Conservation (phyloP, 2,797 vertebrate genomes). For the Adelosebastes latens region DNA sequence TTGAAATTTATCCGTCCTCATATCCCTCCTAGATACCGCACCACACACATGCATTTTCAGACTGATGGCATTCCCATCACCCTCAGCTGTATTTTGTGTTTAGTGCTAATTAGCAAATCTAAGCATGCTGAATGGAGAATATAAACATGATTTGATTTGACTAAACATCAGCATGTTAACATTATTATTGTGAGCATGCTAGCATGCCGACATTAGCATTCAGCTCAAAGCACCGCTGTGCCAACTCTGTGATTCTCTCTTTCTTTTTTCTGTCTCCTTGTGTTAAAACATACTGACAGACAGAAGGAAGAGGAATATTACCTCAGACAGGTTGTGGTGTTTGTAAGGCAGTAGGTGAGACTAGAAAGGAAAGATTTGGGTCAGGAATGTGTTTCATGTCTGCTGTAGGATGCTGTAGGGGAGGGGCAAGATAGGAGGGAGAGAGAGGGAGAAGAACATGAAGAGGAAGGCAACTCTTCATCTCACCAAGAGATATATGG, state of each 20-base stretch:
- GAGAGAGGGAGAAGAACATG: neutral
- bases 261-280: neutral
- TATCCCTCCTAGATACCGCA: too few relatives aligned
- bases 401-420: neutral
- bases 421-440: neutral
- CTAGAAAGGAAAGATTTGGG: constrained; percentile 30
- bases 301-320: neutral
- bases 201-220: neutral
- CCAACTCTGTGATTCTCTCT: neutral
- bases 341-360: constrained; percentile 46
- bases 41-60: too few relatives aligned
- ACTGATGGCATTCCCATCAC: neutral
- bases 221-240: neutral
- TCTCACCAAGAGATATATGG: neutral
- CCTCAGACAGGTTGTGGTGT: constrained; percentile 15
- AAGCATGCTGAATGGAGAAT: neutral
- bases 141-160: neutral
- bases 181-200: neutral
- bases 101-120: neutral
- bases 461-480: neutral
- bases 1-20: too few relatives aligned
- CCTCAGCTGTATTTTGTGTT: neutral
- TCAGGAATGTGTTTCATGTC: constrained; percentile 39
- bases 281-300: neutral
- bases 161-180: neutral